These are phyloP conservation scores for Myotis brandtii DNA, from an alignment of 2,113 vertebrate species.

Conservation along the genomic window DNA sequence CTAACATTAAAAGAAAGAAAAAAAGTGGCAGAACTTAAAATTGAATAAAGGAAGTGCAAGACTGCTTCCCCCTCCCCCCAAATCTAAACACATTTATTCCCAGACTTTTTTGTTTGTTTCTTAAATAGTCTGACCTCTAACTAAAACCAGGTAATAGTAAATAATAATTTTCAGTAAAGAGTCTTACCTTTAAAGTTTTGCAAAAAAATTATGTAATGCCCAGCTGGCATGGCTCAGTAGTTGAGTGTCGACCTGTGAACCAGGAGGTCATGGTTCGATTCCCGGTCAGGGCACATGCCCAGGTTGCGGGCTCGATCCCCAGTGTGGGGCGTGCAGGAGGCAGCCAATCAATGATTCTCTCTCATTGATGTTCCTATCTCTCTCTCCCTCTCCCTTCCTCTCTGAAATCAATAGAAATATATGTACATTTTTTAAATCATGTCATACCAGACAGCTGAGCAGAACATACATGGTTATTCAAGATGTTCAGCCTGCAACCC, in stretches of 20 bases:
- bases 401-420: too few relatives aligned
- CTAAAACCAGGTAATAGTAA: neutral
- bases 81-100: neutral
- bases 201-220: neutral
- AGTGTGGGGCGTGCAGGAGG: too few relatives aligned
- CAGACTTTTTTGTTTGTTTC: neutral
- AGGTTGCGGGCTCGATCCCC: too few relatives aligned
- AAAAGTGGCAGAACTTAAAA: neutral
- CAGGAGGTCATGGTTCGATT: too few relatives aligned
- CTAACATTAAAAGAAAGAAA: neutral
- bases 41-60: neutral
- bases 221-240: too few relatives aligned
- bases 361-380: too few relatives aligned
- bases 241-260: too few relatives aligned
- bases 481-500: neutral
- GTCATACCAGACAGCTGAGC: neutral
- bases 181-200: neutral
- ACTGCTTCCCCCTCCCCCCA: neutral
- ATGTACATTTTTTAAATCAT: neutral
- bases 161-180: conserved; percentile 6
- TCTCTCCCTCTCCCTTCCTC: too few relatives aligned
- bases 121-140: neutral
- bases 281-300: too few relatives aligned
- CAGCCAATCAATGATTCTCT: too few relatives aligned
- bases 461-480: neutral